Evolutionary conservation across 1,140 invertebrate genomes (phyloP).

Genomic region (Micrasema minimum): DNA sequence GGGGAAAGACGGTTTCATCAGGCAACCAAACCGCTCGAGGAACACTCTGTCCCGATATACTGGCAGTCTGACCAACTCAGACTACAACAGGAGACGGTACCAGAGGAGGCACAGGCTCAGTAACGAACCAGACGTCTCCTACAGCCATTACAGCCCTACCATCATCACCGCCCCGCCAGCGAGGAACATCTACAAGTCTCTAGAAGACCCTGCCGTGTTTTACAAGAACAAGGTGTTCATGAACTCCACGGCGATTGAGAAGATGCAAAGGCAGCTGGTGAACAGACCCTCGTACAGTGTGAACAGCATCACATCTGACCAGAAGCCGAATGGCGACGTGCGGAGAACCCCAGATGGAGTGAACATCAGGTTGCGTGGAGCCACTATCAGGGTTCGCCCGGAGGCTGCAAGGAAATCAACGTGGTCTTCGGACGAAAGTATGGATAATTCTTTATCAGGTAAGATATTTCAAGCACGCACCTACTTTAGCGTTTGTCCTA

Average conservation of each 20-base stretch:
- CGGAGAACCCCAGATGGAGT: constrained; percentile 1
- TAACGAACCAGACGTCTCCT: neutral
- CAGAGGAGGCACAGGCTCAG: neutral
- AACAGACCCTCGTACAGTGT: neutral
- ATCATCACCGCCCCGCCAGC: constrained; percentile 9
- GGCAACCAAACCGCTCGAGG: neutral
- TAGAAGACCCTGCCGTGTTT: constrained; percentile 21
- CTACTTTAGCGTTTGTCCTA: too few relatives aligned
- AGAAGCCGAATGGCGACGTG: neutral
- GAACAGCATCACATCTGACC: neutral
- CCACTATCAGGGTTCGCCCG: constrained; percentile 10
- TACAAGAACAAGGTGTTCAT: constrained; percentile 32
- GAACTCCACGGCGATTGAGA: constrained; percentile 30
- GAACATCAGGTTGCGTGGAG: constrained; percentile 8
- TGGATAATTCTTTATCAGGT: constrained; percentile 9
- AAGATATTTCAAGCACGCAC: neutral
- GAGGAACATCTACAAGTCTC: constrained; percentile 36
- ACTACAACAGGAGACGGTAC: neutral
- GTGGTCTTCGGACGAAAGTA: constrained; percentile 7
- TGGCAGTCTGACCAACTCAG: too few relatives aligned
- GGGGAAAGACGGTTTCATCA: neutral
- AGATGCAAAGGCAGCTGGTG: neutral
- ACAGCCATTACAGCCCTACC: constrained; percentile 18
- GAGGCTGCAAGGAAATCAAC: neutral
- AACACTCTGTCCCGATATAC: neutral